A percentile compares a stretch with the other conserved stretches of the same genome.
phyloP scores from a whole-genome alignment of 2,113 vertebrate species.

The Electrona antarctica region DNA sequence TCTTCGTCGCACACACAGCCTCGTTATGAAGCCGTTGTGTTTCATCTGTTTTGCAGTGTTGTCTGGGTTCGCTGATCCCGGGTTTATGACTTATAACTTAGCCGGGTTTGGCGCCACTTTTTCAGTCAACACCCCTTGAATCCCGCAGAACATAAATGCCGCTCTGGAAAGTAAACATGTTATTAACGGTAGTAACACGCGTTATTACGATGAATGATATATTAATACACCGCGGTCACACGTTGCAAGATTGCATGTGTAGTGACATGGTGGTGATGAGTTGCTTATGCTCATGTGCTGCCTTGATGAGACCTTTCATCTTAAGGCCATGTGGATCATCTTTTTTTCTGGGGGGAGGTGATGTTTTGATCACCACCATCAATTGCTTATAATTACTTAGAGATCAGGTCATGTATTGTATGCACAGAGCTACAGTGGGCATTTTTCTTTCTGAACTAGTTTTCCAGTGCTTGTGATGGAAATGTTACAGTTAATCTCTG shows the following conservation, averaged over 20 bases:
- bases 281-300: background rate
- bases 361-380: no score
- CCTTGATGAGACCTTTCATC: background rate
- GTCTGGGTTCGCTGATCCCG: background rate
- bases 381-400: no score
- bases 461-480: background rate
- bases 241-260: background rate
- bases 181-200: background rate
- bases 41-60: background rate
- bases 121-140: constrained; percentile 71
- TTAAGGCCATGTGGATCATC: background rate
- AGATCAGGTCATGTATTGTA: background rate
- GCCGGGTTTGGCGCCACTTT: constrained; percentile 77
- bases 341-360: background rate
- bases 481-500: background rate
- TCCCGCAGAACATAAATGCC: constrained; percentile 20
- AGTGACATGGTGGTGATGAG: no score
- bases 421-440: background rate
- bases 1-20: background rate
- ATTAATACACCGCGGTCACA: background rate
- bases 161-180: constrained; percentile 10
- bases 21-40: background rate
- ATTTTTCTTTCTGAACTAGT: background rate
- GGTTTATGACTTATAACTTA: constrained; percentile 54
- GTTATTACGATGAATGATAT: background rate